Percentiles rank a stretch among this genome's conserved stretches.
Evolutionary conservation across 64 coral and sea anemone species (phyloP).

Genomic region (Pocillopora damicornis): DNA sequence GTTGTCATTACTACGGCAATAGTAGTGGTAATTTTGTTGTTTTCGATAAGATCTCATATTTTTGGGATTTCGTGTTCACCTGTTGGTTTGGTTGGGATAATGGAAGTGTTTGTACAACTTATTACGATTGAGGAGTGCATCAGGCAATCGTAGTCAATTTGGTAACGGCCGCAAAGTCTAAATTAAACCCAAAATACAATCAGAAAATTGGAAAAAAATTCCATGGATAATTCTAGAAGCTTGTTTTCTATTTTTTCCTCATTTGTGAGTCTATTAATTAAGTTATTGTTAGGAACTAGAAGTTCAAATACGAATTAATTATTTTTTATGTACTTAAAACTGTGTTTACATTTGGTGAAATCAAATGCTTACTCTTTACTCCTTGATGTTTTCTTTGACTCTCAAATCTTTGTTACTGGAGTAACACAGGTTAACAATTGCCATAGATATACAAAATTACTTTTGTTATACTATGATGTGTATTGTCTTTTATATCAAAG

Average conservation of each 20-base stretch:
- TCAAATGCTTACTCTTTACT: background rate
- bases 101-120: constrained; percentile 1
- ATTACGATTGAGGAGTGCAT: background rate
- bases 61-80: constrained; percentile 14
- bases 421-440: too few species aligned
- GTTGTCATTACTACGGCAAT: background rate
- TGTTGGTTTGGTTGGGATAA: constrained; percentile 13
- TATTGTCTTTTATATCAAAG: too few species aligned
- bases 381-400: too few species aligned
- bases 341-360: background rate
- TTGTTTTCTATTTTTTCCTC: background rate
- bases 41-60: background rate
- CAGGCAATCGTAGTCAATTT: background rate
- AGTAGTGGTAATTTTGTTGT: background rate
- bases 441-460: too few species aligned
- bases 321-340: background rate
- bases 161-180: background rate
- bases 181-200: too few species aligned
- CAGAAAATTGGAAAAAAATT: background rate
- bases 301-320: constrained; percentile 4
- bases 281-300: background rate
- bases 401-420: too few species aligned
- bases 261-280: background rate
- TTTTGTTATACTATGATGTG: too few species aligned
- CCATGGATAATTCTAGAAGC: background rate